A percentile compares a stretch with the other conserved stretches of the same genome.
phyloP scores from a whole-genome alignment of 1,140 invertebrate species.

The Pseudomyrmex dendroicus region DNA sequence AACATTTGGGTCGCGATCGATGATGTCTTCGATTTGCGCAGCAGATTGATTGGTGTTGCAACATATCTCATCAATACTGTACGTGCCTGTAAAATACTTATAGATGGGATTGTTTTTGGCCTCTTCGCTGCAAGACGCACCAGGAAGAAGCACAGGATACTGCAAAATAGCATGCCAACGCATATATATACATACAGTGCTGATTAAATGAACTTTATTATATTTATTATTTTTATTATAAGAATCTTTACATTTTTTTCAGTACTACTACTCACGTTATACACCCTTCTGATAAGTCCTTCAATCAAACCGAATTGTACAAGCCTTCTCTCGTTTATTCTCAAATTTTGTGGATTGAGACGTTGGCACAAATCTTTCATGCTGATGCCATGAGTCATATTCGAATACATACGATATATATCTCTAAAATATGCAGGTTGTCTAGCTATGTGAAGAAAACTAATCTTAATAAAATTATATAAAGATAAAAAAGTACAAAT shows the following conservation, averaged over 20 bases:
- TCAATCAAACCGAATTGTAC: slow-evolving; percentile 96
- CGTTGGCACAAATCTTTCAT: slow-evolving; percentile 94
- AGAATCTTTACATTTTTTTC: too few species aligned
- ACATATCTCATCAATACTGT: slow-evolving; percentile 95
- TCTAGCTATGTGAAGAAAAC: slow-evolving; percentile 79
- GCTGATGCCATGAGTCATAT: slow-evolving; percentile 93
- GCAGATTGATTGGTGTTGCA: slow-evolving; percentile 92
- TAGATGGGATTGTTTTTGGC: slow-evolving; percentile 79
- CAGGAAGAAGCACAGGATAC: slow-evolving; percentile 85
- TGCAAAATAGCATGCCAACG: slow-evolving; percentile 56
- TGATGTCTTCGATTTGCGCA: slow-evolving; percentile 93
- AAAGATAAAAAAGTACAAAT: too few species aligned
- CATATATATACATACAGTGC: too few species aligned
- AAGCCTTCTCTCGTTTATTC: slow-evolving; percentile 94
- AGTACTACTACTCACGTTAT: slow-evolving; percentile 86
- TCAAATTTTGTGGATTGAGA: slow-evolving; percentile 90
- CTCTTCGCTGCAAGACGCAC: slow-evolving; percentile 76
- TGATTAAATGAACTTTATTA: too few species aligned
- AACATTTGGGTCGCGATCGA: slow-evolving; percentile 94
- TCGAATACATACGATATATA: slow-evolving; percentile 92
- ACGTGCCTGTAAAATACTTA: slow-evolving; percentile 91
- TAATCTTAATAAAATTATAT: neutral
- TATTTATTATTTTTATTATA: too few species aligned
- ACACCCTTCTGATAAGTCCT: slow-evolving; percentile 92
- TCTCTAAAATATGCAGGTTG: slow-evolving; percentile 87